Conservation (phyloP, 2,113 vertebrate species). For the Spilogale gracilis region DNA sequence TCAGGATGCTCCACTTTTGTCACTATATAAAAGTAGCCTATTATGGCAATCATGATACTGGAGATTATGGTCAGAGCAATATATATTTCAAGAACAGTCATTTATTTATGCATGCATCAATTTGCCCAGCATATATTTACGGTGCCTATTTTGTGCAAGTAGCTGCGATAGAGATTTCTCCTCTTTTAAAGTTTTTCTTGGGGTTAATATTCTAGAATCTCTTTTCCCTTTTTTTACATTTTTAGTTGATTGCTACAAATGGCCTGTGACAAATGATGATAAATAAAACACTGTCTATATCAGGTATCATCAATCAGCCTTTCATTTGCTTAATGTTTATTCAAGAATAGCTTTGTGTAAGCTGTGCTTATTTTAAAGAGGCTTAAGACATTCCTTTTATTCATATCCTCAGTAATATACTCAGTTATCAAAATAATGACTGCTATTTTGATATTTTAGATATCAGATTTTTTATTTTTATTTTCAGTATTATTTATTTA, state of each 20-base stretch:
- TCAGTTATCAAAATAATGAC: not conserved
- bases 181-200: not conserved
- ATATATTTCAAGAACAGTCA: not conserved
- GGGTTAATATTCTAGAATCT: not conserved
- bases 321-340: conserved; percentile 53
- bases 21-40: not conserved
- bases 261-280: not conserved
- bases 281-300: not conserved
- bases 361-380: not conserved
- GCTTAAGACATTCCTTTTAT: not conserved
- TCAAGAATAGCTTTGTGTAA: not conserved
- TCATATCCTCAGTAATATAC: not conserved
- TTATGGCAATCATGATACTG: not conserved
- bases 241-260: conserved; percentile 25
- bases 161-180: not conserved
- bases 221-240: not conserved
- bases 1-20: not conserved
- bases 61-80: not conserved
- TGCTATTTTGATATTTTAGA: not conserved
- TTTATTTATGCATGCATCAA: not conserved
- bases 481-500: too few relatives aligned
- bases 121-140: not conserved
- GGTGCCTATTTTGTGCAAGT: not conserved
- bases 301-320: not conserved
- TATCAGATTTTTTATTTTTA: not conserved